phyloP scores from a whole-genome alignment of 2,888 invertebrate species.

The Drosophila falleni region DNA sequence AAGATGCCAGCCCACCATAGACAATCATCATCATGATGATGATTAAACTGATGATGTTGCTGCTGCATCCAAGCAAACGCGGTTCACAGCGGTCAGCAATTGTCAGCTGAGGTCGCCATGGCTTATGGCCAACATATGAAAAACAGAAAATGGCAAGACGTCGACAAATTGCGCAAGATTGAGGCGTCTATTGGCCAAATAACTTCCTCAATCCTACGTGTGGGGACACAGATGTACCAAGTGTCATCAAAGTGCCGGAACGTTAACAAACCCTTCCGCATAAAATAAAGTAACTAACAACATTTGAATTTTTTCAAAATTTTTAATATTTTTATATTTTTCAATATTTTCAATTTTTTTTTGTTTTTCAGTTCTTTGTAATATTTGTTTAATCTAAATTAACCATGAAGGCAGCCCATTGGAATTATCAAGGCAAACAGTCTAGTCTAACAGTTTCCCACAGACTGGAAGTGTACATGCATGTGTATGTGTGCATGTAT shows the following conservation, averaged over 20 bases:
- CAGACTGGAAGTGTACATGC: neutral
- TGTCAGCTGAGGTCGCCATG: slow-evolving; percentile 48
- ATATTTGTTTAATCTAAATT: neutral
- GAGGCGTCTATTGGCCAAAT: slow-evolving; percentile 29
- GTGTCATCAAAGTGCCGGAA: neutral
- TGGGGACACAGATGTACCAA: slow-evolving; percentile 15
- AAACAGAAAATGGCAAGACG: slow-evolving; percentile 14
- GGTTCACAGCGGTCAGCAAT: slow-evolving; percentile 63
- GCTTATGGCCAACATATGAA: slow-evolving; percentile 38
- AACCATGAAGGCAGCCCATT: neutral
- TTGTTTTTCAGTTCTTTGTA: neutral
- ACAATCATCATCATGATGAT: slow-evolving; percentile 37
- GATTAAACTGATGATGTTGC: slow-evolving; percentile 40
- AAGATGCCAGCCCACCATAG: slow-evolving; percentile 51
- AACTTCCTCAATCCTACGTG: slow-evolving; percentile 36
- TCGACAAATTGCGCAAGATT: slow-evolving; percentile 50
- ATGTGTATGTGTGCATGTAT: neutral
- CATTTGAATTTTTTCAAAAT: too few species aligned
- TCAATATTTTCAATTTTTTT: neutral
- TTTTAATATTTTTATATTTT: neutral
- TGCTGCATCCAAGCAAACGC: slow-evolving; percentile 37
- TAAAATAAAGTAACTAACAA: too few species aligned
- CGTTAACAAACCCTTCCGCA: too few species aligned
- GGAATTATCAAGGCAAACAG: neutral
- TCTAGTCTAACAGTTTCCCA: slow-evolving; percentile 3